A percentile compares a stretch with the other conserved stretches of the same genome.
Evolutionary conservation across 2,888 invertebrate species (phyloP).

Genomic region (Timandra comae): DNA sequence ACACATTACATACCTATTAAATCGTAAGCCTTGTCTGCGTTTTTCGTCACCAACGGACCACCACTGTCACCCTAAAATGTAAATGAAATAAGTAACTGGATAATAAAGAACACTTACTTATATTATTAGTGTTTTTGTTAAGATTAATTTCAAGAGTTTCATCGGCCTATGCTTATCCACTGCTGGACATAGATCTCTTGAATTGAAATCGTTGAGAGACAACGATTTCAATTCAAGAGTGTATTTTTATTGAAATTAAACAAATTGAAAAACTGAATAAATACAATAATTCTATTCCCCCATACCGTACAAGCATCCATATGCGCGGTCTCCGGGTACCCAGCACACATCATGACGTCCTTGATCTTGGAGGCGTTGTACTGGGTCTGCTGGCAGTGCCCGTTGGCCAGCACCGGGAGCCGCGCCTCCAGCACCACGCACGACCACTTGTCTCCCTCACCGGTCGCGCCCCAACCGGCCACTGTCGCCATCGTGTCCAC

Average conservation of each 20-base stretch:
- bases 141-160: too few relatives aligned
- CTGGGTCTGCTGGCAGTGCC: constrained; percentile 83
- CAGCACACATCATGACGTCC: constrained; percentile 92
- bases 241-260: too few relatives aligned
- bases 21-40: constrained; percentile 82
- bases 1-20: constrained; percentile 84
- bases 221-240: too few relatives aligned
- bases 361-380: constrained; percentile 90
- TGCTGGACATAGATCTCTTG: too few relatives aligned
- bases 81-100: too few relatives aligned
- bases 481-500: constrained; percentile 82
- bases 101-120: too few relatives aligned
- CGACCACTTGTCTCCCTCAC: constrained; percentile 89
- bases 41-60: constrained; percentile 83
- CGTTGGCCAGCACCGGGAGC: constrained; percentile 81
- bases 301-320: constrained; percentile 88
- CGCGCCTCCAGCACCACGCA: constrained; percentile 89
- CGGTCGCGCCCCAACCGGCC: constrained; percentile 91
- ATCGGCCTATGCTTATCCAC: too few relatives aligned
- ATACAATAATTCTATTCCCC: too few relatives aligned
- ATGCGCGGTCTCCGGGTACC: constrained; percentile 82
- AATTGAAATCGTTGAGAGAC: too few relatives aligned
- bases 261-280: too few relatives aligned
- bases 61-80: constrained; percentile 86
- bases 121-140: too few relatives aligned